Evolutionary conservation across 2,888 invertebrate species (phyloP).

Genomic region (Tholera decimalis): DNA sequence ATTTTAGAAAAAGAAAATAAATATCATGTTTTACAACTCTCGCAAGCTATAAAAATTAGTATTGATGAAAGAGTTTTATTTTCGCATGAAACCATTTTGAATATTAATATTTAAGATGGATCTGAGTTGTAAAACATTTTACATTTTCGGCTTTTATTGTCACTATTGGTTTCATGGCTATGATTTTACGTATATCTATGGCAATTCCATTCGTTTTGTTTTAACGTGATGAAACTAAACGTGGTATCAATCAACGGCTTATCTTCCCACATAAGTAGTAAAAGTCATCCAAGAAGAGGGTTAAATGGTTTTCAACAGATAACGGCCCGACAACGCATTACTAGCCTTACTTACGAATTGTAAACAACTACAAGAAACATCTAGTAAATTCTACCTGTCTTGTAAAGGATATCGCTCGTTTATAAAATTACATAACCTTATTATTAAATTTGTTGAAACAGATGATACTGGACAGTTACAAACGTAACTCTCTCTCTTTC

Average conservation of each 20-base stretch:
- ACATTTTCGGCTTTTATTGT: constrained; percentile 46
- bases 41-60: constrained; percentile 45
- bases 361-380: constrained; percentile 40
- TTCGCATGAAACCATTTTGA: constrained; percentile 33
- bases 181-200: constrained; percentile 35
- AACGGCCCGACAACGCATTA: constrained; percentile 44
- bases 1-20: constrained; percentile 52
- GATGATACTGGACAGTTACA: not conserved
- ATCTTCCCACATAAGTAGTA: constrained; percentile 59
- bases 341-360: constrained; percentile 41
- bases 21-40: constrained; percentile 45
- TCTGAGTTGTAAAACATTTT: constrained; percentile 45
- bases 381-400: constrained; percentile 36
- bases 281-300: constrained; percentile 52
- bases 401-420: constrained; percentile 10
- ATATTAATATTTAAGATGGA: constrained; percentile 40
- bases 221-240: constrained; percentile 52
- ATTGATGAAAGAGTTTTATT: constrained; percentile 59
- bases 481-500: constrained; percentile 22
- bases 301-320: constrained; percentile 55
- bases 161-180: constrained; percentile 28
- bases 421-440: not conserved
- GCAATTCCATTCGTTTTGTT: constrained; percentile 44
- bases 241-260: constrained; percentile 55
- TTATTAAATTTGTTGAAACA: not conserved